phyloP scores from a whole-genome alignment of 2,888 invertebrate species.

The Argynnis bischoffii region DNA sequence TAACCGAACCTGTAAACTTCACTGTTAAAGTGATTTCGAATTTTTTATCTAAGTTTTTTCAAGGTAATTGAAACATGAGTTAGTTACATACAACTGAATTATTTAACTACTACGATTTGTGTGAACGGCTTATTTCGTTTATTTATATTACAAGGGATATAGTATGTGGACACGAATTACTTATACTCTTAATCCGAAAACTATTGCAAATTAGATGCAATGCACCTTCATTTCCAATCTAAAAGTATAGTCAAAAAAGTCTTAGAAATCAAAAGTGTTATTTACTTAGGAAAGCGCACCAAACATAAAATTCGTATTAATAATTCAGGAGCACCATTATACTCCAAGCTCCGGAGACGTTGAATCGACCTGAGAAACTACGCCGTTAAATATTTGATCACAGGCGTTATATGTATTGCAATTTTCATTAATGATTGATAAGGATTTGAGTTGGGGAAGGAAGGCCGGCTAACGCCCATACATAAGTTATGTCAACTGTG shows the following conservation, averaged over 20 bases:
- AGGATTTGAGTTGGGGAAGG: slow-evolving; percentile 62
- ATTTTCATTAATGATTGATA: slow-evolving; percentile 79
- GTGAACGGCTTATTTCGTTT: no score
- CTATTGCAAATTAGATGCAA: no score
- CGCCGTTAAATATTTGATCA: slow-evolving; percentile 74
- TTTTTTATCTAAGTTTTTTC: slow-evolving; percentile 10
- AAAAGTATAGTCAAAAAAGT: slow-evolving; percentile 16
- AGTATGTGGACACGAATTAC: no score
- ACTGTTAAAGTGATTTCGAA: slow-evolving; percentile 37
- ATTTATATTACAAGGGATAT: no score
- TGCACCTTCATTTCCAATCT: background rate
- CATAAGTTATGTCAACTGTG: slow-evolving; percentile 62
- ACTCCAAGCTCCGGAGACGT: slow-evolving; percentile 45
- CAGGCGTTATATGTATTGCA: slow-evolving; percentile 79
- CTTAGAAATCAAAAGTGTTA: slow-evolving; percentile 66
- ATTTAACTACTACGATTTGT: no score
- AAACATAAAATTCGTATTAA: slow-evolving; percentile 77
- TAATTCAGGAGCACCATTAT: slow-evolving; percentile 76
- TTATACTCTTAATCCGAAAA: no score
- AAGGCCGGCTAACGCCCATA: slow-evolving; percentile 56
- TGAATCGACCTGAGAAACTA: slow-evolving; percentile 56
- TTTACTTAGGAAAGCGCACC: slow-evolving; percentile 61
- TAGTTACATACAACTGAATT: background rate
- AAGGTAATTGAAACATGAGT: slow-evolving; percentile 1
- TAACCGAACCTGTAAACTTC: slow-evolving; percentile 54